Conservation (phyloP, 2,113 vertebrate species). For the Noctilio leporinus region DNA sequence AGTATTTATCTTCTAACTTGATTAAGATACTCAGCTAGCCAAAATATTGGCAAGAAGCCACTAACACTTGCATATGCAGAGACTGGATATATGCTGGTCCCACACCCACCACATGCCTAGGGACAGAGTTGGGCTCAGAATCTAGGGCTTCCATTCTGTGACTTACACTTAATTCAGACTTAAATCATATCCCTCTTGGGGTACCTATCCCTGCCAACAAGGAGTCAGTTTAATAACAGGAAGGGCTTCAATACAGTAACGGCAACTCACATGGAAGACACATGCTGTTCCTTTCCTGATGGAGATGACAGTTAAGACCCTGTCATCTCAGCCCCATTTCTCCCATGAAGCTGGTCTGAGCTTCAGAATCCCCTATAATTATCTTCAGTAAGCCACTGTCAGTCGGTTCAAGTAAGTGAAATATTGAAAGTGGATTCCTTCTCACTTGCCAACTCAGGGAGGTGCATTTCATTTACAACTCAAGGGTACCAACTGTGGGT, state of each 20-base stretch:
- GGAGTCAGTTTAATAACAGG: not conserved
- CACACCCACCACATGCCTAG: too few species aligned
- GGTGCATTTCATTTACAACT: not conserved
- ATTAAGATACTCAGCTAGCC: not conserved
- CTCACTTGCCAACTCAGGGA: not conserved
- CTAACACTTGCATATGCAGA: not conserved
- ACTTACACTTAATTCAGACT: not conserved
- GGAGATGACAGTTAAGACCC: not conserved
- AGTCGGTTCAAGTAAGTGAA: not conserved
- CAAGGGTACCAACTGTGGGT: not conserved
- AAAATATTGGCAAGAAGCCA: not conserved
- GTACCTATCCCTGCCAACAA: not conserved
- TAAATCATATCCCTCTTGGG: not conserved
- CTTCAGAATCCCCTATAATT: not conserved
- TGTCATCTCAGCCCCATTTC: not conserved
- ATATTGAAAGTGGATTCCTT: not conserved
- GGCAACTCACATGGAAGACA: not conserved
- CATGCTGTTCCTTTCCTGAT: not conserved
- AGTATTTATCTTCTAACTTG: not conserved
- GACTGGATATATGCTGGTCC: not conserved
- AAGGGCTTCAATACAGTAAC: not conserved
- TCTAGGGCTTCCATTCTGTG: not conserved
- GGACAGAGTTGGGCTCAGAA: not conserved
- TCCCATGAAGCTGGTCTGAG: not conserved
- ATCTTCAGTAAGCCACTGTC: not conserved